Conservation (phyloP, 64 coral and sea anemone species). For the Actinia tenebrosa region DNA sequence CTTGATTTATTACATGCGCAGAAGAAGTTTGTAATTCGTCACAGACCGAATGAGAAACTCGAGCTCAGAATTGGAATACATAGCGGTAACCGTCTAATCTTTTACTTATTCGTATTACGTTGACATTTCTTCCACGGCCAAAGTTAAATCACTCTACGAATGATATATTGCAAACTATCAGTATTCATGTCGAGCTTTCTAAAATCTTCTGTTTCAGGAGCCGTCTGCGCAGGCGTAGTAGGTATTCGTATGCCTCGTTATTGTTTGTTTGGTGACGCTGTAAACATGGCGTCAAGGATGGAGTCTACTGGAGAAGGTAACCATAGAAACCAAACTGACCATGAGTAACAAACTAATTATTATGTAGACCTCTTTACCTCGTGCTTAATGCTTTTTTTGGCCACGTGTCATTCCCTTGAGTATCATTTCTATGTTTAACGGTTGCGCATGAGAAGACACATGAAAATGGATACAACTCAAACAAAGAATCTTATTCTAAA, state of each 20-base stretch:
- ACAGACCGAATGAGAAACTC: constrained; percentile 28
- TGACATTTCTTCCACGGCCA: too few relatives aligned
- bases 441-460: too few relatives aligned
- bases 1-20: constrained; percentile 35
- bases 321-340: not conserved
- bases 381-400: too few relatives aligned
- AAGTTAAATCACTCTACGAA: too few relatives aligned
- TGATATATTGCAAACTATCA: too few relatives aligned
- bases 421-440: too few relatives aligned
- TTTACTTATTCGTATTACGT: too few relatives aligned
- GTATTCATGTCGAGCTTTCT: not conserved
- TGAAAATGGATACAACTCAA: too few relatives aligned
- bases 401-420: too few relatives aligned
- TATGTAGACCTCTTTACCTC: too few relatives aligned
- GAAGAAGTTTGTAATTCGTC: constrained; percentile 33
- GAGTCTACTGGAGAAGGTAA: not conserved
- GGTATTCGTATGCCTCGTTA: constrained; percentile 82
- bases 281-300: constrained; percentile 3
- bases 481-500: too few relatives aligned
- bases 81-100: constrained; percentile 6
- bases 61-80: constrained; percentile 52
- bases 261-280: constrained; percentile 73
- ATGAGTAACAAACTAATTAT: too few relatives aligned
- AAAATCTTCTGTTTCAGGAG: constrained; percentile 21
- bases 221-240: constrained; percentile 62